Base-by-base conservation (phyloP, 2,888 invertebrate species). In the Xestia sexstrigata region DNA sequence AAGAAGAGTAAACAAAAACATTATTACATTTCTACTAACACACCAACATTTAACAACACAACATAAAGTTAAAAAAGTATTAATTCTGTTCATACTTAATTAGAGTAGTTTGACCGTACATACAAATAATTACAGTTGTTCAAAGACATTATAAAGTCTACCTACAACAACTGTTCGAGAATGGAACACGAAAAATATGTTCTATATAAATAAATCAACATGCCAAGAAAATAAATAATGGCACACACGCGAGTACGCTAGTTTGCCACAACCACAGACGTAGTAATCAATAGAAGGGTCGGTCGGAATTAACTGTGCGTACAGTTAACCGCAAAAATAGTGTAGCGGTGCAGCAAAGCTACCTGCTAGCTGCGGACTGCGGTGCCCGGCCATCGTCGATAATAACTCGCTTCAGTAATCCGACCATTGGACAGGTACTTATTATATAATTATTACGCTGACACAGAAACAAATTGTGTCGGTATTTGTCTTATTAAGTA, bases 231-330 rank as follows among this genome's bases (percentile, higher is more conserved):
- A 86, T 84, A 83, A 89, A 86, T 87, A 84, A 84, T 82, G 67
- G 75, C 71, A 82, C 84, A 87, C 82, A 89, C 86, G 86, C 79
- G 69, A 83, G 73, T 84, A 70, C 70, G 65, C 75, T 72, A 83
- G 70, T 86, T 86, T 71, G 74, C 76, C 65, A 75, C 67, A 78
- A 69, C 76, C 75, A 75, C 78, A 79, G 76, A 84, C 74, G 70
- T 78, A 77, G 79, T 81, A 82, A 87, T 88, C 89, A 78, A 88
- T 87, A 87, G 86, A 80, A 79, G 78, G 81, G 86, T 70, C 79
- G 70, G 58, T 39, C 67, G 65, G 68, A 42, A 74, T 86, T 84
- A 81, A 76, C 78, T 65, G 78, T 88, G 76, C 78, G 76, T 83
- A 81, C 68, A 70, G 80, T 88, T 81, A 83, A 52, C 69, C 39